Evolutionary conservation across 92 coral and sea anemone genomes (phyloP), one percentile per base, ranked within the genome.

Genomic region (Heteractis magnifica): DNA sequence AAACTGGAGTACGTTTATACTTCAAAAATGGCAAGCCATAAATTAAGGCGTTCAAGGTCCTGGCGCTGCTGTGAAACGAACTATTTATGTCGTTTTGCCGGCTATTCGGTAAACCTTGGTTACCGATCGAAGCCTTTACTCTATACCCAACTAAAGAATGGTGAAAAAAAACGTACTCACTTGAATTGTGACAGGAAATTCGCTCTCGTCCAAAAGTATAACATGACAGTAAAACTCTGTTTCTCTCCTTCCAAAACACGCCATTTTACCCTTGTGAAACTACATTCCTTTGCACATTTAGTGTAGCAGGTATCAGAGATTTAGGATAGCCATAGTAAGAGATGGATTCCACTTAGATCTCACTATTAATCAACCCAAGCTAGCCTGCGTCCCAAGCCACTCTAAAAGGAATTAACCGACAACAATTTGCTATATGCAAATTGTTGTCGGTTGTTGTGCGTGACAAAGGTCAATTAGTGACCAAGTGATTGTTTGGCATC

Each of bases 191-290:
- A 91, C 88, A 18, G 94, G 92, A 73, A 91, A 89, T 71, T 94
- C 95, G 77, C 93, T 89, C 84, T 94, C 98, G 80, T 94, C 98
- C 34, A 94, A 82, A 13, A 94, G 81, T 70, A 94, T 88, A 16
- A 94, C 92, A 86, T 89, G 94, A 76, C 93, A 91, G 78, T 91
- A 86, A 83, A 90, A 86, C 16, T 86, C 93, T 8, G 89, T 78
- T 80, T 89, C 79, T 52, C 85, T 92, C n/a, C 87, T 81, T 23
- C 98, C 93, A 79, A 91, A 90, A 75, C 98, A 94, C 79, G 97
- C 84, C 97, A 93, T 93, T 10, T 78, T 5, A 34, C 49, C 52
- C 82, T n/a, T 49, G 75, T 18, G 15, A 52, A 20, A 13, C 15
- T 76, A 1, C 74, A 49, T n/a, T 41, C 51, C 44, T 60, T 49